A percentile compares a stretch with the other conserved stretches of the same genome.
These are phyloP conservation scores for Mesocentrotus franciscanus DNA, from an alignment of 53 echinoderm and acorn worm genomes.

Conservation along the genomic window DNA sequence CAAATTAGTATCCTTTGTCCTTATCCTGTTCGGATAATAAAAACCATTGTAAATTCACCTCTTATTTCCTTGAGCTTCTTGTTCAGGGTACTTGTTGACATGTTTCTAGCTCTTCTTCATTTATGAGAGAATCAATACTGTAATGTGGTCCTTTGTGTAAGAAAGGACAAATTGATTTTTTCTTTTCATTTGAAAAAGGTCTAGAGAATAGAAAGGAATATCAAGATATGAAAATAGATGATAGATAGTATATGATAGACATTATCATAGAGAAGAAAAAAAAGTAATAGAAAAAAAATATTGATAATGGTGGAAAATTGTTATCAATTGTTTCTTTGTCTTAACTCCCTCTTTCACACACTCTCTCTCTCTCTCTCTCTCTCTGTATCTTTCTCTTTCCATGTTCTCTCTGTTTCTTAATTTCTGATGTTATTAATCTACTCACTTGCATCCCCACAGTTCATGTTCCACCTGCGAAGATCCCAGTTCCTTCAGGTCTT, in stretches of 20 bases:
- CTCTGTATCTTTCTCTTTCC: background rate
- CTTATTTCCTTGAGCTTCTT: too few relatives aligned
- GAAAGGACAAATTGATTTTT: background rate
- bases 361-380: background rate
- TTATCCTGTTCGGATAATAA: too few relatives aligned
- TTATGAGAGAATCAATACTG: background rate
- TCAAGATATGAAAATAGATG: background rate
- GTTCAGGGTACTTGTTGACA: background rate
- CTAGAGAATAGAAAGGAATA: background rate
- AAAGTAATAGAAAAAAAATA: too few relatives aligned
- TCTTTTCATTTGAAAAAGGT: background rate
- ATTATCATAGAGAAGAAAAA: too few relatives aligned
- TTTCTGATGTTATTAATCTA: background rate
- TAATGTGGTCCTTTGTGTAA: background rate
- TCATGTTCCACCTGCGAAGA: conserved; percentile 98
- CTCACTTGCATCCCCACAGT: conserved; percentile 66
- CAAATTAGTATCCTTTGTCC: too few relatives aligned
- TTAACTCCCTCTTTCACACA: background rate
- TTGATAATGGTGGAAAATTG: too few relatives aligned
- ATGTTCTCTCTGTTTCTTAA: background rate
- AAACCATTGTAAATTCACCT: too few relatives aligned
- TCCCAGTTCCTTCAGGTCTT: conserved; percentile 99
- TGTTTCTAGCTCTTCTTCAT: background rate
- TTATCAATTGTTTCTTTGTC: background rate
- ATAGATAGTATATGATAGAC: too few relatives aligned